Percentiles rank a stretch among this genome's conserved stretches.
Conservation (phyloP, 2,113 vertebrate genomes). For the Brienomyrus brachyistius region DNA sequence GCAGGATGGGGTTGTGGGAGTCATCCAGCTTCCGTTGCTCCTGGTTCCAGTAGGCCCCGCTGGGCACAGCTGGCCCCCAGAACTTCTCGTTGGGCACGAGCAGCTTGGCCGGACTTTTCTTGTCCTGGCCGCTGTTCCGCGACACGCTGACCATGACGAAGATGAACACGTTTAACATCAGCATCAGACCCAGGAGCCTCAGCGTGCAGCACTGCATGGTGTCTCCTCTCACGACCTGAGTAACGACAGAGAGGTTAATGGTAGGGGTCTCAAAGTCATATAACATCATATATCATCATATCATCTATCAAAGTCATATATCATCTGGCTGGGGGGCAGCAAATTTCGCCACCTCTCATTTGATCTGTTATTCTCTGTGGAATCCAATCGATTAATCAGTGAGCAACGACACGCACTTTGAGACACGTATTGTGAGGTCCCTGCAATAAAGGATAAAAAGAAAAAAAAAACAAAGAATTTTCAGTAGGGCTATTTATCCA, state of each 20-base stretch:
- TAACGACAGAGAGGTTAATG: slow-evolving; percentile 42
- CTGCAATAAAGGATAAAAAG: not conserved
- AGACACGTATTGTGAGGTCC: not conserved
- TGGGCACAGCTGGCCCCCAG: slow-evolving; percentile 62
- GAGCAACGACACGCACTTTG: not conserved
- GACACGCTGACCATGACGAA: slow-evolving; percentile 74
- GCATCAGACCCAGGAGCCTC: slow-evolving; percentile 68
- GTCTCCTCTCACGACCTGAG: slow-evolving; percentile 37
- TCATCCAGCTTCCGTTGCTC: slow-evolving; percentile 77
- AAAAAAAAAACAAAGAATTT: not conserved
- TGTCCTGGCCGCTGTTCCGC: slow-evolving; percentile 56
- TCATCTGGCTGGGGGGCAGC: not conserved
- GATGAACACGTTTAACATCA: slow-evolving; percentile 77
- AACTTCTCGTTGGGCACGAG: slow-evolving; percentile 59
- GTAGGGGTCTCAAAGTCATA: not conserved
- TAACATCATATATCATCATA: no score
- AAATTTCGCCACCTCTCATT: not conserved
- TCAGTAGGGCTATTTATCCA: not conserved
- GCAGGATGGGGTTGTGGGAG: slow-evolving; percentile 67
- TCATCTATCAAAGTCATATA: not conserved
- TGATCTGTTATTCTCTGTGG: no score
- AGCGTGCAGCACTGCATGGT: slow-evolving; percentile 72
- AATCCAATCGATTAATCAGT: not conserved
- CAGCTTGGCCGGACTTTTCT: slow-evolving; percentile 41
- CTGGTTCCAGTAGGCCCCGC: slow-evolving; percentile 76